Evolutionary conservation across 2,797 vertebrate genomes (phyloP), one percentile per base, ranked within the genome.

Genomic region (Myotis vivesi): DNA sequence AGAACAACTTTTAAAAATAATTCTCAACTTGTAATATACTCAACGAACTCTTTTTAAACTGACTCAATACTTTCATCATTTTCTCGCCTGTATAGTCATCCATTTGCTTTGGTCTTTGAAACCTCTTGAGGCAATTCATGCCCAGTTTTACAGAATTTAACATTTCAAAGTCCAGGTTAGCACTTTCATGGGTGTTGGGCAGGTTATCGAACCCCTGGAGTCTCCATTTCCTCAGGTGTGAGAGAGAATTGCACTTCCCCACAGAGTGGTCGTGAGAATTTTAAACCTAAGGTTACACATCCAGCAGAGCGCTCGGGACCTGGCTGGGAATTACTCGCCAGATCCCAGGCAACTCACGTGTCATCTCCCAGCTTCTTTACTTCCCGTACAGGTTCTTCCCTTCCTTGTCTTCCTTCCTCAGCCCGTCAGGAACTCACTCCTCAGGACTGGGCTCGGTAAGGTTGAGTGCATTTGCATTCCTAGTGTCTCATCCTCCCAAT

Each of bases 31-130:
- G 10, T 77, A 72, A 77, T 46, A 76, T 80, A 64, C 36, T 82
- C 46, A 55, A 1, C 87, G 44, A 85, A 8, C 44, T 73, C 38
- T 59, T 93, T 86, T 77, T 30, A 89, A 92, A 53, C 9, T 20
- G 5, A 59, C 8, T 75, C 0, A 5, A 59, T 80, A 20, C 28
- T 77, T 92, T 64, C 20, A 59, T n/a, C 38, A n/a, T 75, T 81
- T 81, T 93, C 36, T 59, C 7, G 20, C 33, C 59, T 94, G 89
- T 93, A 19, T 62, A 57, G n/a, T 80, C 23, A 66, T 64, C 72
- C 41, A 12, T 76, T 87, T 71, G 62, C 55, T 96, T 89, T 71
- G 33, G 49, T 87, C 93, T 79, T 83, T 49, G 30, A 94, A 89
- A 44, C 13, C n/a, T 57, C 23, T 64, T 19, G 44, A 44, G 75